Base-by-base conservation (phyloP, 1,140 invertebrate genomes). In the Caerostris extrusa region DNA sequence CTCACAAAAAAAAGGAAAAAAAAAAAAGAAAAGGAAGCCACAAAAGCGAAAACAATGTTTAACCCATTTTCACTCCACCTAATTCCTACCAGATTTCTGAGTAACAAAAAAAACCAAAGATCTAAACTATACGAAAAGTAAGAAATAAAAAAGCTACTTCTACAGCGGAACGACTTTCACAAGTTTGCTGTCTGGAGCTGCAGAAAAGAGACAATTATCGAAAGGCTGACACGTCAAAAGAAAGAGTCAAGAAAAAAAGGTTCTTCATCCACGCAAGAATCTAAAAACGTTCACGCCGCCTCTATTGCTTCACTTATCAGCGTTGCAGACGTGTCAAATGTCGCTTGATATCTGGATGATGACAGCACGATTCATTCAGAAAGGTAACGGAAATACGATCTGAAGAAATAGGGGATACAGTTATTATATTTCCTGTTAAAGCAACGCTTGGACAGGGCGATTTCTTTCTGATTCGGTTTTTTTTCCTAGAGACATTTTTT, bases 201-300 rank as follows among this genome's bases (percentile, higher is more conserved):
- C 34, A 56, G 14, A 57, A n/a, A 83, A 57, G 82, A 83, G 82
- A 83, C 56, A 83, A 83, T 83, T 83, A 83, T 83, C 82, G 82
- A 83, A 58, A 8, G 10, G 17, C 82, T 57, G 56, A 83, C n/a
- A 83, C 19, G 82, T 83, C 82, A 83, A 34, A 34, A 34, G 71
- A 53, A 58, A 58, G 34, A 19, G 82, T 12, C 5, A 77, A 50
- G 14, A 5, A 50, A 50, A 77, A 77, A 83, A 56, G n/a, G 34
- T 58, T 56, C 82, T 83, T 56, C 6, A 56, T 8, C 56, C 55
- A 8, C 61, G 61, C 7, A 14, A n/a, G 19, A 55, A 56, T 83
- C 82, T 5, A 58, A 12, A 14, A 17, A n/a, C 56, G 56, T 17
- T 83, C 71, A 77, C 6, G 71, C 50, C 19, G 5, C 17, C 8